Evolutionary conservation across 2,113 vertebrate genomes (phyloP), one percentile per base, ranked within the genome.

Genomic region (Tragulus kanchil): DNA sequence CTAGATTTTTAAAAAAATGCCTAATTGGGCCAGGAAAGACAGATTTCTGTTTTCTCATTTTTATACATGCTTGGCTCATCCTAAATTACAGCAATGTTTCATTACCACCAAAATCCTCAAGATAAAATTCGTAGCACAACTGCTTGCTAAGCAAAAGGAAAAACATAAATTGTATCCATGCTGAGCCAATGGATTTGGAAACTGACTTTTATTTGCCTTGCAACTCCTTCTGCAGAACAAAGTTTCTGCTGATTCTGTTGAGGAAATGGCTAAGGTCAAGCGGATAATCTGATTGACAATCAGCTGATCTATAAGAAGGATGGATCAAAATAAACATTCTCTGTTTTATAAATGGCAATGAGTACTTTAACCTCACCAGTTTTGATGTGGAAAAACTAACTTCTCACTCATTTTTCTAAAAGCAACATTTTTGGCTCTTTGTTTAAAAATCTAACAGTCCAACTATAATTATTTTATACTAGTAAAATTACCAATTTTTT

Each of bases 71-170:
- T 92, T 89, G 90, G 87, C 90, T 92, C 94, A 94, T 94, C 67
- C 91, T 97, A 97, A 98, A 98, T 98, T 97, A 97, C 54, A 93
- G 84, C 90, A 95, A 93, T 94, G 96, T 98, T 98, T 98, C 96
- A 97, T 98, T 96, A 94, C 89, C 78, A 94, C 86, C 89, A 83
- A 97, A 96, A 97, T 97, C 97, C 92, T 96, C 67, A 97, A 98
- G 95, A 97, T 96, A 97, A 97, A 97, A 95, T 98, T 97, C 81
- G 6, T 93, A 96, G 93, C 45, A 97, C 64, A 94, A 97, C 71
- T 96, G 97, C 98, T 98, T 97, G 95, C 94, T 97, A 97, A 98
- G 97, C 97, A 98, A 98, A 98, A 92, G n/a, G 45, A 90, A 85
- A 96, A 97, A 94, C 95, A 97, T 98, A 97, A 98, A 97, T 97